Evolutionary conservation across 2,888 invertebrate genomes (phyloP), one percentile per base, ranked within the genome.

Genomic region (Fabriciana adippe): DNA sequence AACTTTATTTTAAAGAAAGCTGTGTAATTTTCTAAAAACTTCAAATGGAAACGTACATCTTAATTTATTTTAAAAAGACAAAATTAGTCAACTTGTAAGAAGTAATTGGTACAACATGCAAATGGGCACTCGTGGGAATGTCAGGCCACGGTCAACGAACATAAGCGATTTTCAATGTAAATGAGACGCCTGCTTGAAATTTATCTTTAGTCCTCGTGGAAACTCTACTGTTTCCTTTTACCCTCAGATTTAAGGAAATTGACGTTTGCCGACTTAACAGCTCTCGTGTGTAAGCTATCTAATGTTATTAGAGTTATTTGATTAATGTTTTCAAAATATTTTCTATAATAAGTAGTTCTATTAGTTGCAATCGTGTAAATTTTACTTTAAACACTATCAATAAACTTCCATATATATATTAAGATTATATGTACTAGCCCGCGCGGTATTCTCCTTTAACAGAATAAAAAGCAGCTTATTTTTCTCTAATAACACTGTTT

Each of bases 21-120:
- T 61, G 16, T 3, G 51, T 14, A 18, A 53, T 41, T 61, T 35
- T 51, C 18, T 11, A 61, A 18, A 16, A 35, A 51, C 8, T 21
- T 18, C 13, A 35, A 61, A 61, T 18, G 51, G 18, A 53, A 53
- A 54, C 26, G n/a, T 48, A 51, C 50, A 41, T 61, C 51, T 67
- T 72, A 73, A 75, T 74, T 73, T 76, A 71, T 72, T 69, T 73
- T 71, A 64, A 70, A 68, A 72, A 67, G 67, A 73, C 70, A 74
- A 75, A 82, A 90, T 88, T 88, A 86, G 84, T 82, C 79, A 82
- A 87, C 81, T 86, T 86, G 83, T 84, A 83, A 82, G 83, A 88
- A 88, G 87, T 87, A 88, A 90, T 89, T 86, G 85, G 84, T 81
- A 84, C 84, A 82, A 84, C 78, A 90, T 89, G 90, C 85, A 88